Evolutionary conservation across 1,140 invertebrate species (phyloP).

Genomic region (Drosophila melanogaster): Release_6_plus_ISO1_MT NT_033779.5:4556001-4556500

Average conservation of each 20-base stretch:
- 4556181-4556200: constrained; percentile 90
- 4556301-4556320: constrained; percentile 91
- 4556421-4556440: constrained; percentile 87
- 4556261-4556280: constrained; percentile 92
- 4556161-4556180: constrained; percentile 92
- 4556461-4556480: constrained; percentile 88
- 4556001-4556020: constrained; percentile 92
- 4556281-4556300: constrained; percentile 92
- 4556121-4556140: constrained; percentile 92
- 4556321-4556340: constrained; percentile 90
- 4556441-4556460: constrained; percentile 93
- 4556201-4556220: constrained; percentile 94
- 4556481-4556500: constrained; percentile 91
- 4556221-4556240: constrained; percentile 92
- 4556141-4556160: constrained; percentile 92
- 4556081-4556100: constrained; percentile 92
- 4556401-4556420: constrained; percentile 90
- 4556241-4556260: constrained; percentile 89
- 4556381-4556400: constrained; percentile 91
- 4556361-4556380: constrained; percentile 89
- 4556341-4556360: constrained; percentile 92
- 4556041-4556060: constrained; percentile 92
- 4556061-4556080: constrained; percentile 91
- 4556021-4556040: constrained; percentile 91
- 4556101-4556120: constrained; percentile 90